Conservation (phyloP, 2,797 vertebrate species). For the Emydoidea blandingii region DNA sequence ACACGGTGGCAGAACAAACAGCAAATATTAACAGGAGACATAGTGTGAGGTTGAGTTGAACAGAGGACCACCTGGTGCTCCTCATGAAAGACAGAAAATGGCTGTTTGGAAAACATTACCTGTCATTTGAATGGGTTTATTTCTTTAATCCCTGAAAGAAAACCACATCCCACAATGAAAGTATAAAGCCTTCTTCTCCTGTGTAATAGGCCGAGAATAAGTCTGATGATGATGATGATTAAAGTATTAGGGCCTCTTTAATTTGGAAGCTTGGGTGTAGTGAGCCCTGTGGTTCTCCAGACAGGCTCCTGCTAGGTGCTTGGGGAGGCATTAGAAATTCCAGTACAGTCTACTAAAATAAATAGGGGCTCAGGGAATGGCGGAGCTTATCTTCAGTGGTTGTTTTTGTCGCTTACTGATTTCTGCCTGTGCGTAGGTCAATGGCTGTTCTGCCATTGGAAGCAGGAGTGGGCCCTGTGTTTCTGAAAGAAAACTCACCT, state of each 20-base stretch:
- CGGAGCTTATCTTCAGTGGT: not conserved
- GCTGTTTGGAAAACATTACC: not conserved
- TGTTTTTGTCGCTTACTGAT: not conserved
- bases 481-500: not conserved
- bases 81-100: not conserved
- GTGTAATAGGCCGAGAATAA: not conserved
- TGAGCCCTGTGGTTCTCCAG: not conserved
- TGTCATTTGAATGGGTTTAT: not conserved
- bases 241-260: not conserved
- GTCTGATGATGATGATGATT: not conserved
- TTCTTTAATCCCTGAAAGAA: not conserved
- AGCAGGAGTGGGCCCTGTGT: not conserved
- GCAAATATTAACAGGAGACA: conserved; percentile 35
- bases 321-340: not conserved
- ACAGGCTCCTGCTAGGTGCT: not conserved
- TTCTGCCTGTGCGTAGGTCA: not conserved
- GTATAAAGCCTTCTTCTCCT: not conserved
- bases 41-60: not conserved
- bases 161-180: not conserved
- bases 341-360: not conserved
- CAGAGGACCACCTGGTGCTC: not conserved
- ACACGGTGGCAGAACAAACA: conserved; percentile 20
- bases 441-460: accelerated
- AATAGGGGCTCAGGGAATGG: not conserved
- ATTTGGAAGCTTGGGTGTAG: conserved; percentile 3